Evolutionary conservation across 2,888 invertebrate genomes (phyloP).

Genomic region (Aleiodes leptofemur): DNA sequence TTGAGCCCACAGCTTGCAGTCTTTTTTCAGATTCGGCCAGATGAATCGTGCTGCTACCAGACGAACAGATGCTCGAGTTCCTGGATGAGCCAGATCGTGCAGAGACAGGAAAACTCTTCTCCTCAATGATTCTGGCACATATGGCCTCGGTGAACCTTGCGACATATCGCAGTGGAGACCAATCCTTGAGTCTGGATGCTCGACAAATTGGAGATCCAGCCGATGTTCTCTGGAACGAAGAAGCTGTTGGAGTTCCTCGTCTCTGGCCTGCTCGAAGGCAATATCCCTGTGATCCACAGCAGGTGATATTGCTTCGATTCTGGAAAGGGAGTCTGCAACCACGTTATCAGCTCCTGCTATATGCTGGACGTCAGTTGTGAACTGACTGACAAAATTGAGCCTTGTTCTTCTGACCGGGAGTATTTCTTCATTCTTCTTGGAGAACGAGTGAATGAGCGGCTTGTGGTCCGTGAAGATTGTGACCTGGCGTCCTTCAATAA

Average conservation of each 20-base stretch:
- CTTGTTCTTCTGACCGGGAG: background rate
- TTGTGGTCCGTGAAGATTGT: conserved; percentile 41
- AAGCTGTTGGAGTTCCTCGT: background rate
- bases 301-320: conserved; percentile 3
- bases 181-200: background rate
- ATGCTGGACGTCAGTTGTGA: conserved; percentile 42
- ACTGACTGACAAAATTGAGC: conserved; percentile 26
- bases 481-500: conserved; percentile 39
- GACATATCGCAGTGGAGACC: background rate
- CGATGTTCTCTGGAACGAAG: background rate
- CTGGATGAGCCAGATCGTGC: conserved; percentile 10
- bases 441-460: conserved; percentile 40
- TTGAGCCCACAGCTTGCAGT: conserved; percentile 6
- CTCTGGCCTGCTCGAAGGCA: background rate
- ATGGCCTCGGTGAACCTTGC: background rate
- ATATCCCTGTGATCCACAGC: background rate
- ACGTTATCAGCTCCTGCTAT: conserved; percentile 33
- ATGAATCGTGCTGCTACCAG: conserved; percentile 9
- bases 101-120: conserved; percentile 27
- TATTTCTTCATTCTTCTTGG: background rate
- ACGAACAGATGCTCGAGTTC: background rate
- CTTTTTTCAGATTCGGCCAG: background rate
- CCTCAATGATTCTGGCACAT: conserved; percentile 6
- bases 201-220: background rate
- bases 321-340: background rate